phyloP scores from a whole-genome alignment of 2,113 vertebrate species.

The Ardeotis arabs region DNA sequence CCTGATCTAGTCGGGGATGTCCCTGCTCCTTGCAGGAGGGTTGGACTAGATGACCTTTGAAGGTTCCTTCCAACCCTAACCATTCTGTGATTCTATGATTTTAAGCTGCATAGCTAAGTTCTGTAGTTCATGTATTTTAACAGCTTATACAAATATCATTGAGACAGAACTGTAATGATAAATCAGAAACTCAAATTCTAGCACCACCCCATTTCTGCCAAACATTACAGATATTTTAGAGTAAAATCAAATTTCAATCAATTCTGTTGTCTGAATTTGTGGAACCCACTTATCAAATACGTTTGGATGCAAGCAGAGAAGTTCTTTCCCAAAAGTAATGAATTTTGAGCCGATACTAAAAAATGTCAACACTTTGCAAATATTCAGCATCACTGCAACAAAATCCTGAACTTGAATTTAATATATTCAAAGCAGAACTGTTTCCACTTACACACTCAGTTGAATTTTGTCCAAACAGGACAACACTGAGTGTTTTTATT shows the following conservation, averaged over 20 bases:
- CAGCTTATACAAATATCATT: not conserved
- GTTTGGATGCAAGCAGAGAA: not conserved
- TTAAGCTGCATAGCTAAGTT: not conserved
- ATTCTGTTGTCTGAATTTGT: not conserved
- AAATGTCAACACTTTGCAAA: not conserved
- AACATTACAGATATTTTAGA: not conserved
- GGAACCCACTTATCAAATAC: not conserved
- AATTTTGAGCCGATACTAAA: not conserved
- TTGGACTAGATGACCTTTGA: too few species aligned
- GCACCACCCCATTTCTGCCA: not conserved
- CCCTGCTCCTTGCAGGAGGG: too few species aligned
- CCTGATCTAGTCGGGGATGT: too few species aligned
- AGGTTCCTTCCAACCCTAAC: too few species aligned
- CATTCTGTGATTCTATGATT: not conserved
- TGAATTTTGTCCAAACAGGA: not conserved
- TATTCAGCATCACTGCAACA: not conserved
- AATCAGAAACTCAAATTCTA: not conserved
- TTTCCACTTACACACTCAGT: not conserved
- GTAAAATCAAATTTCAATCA: not conserved
- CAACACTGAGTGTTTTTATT: not conserved
- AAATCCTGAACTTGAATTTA: not conserved
- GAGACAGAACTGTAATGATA: not conserved
- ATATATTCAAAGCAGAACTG: not conserved
- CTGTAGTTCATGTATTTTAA: not conserved
- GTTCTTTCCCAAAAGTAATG: not conserved